phyloP scores from a whole-genome alignment of 2,113 vertebrate genomes.

The Psilopsiagon aurifrons region DNA sequence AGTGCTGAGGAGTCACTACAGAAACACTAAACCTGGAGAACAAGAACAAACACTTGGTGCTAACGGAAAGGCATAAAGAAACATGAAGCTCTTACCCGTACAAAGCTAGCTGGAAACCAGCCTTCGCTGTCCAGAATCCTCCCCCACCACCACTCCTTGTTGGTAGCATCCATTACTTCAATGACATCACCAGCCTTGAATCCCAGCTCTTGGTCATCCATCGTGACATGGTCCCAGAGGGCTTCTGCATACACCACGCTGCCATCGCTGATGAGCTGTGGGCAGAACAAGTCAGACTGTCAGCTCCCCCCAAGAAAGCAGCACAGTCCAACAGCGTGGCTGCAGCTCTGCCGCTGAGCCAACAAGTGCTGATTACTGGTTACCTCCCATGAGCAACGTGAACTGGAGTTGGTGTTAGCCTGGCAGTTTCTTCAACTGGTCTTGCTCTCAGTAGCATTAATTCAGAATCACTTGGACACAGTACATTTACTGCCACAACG shows the following conservation, averaged over 20 bases:
- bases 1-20: neutral
- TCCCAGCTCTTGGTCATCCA: constrained; percentile 96
- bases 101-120: constrained; percentile 97
- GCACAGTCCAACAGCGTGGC: accelerated
- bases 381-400: accelerated
- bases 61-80: neutral
- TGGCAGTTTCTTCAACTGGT: neutral
- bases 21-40: neutral
- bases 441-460: neutral
- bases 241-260: constrained; percentile 94
- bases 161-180: constrained; percentile 94
- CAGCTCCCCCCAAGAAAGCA: neutral
- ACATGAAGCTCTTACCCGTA: constrained; percentile 81
- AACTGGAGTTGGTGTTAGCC: neutral
- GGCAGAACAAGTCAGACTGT: constrained; percentile 10
- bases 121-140: constrained; percentile 90
- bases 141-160: constrained; percentile 99
- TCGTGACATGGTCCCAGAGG: constrained; percentile 98
- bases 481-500: neutral
- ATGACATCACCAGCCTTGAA: constrained; percentile 96
- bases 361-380: neutral
- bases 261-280: constrained; percentile 96
- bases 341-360: neutral
- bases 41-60: neutral
- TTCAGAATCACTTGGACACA: neutral